Percentiles rank a stretch among this genome's conserved stretches.
Conservation (phyloP, 1,140 invertebrate species). For the Sipha flava region DNA sequence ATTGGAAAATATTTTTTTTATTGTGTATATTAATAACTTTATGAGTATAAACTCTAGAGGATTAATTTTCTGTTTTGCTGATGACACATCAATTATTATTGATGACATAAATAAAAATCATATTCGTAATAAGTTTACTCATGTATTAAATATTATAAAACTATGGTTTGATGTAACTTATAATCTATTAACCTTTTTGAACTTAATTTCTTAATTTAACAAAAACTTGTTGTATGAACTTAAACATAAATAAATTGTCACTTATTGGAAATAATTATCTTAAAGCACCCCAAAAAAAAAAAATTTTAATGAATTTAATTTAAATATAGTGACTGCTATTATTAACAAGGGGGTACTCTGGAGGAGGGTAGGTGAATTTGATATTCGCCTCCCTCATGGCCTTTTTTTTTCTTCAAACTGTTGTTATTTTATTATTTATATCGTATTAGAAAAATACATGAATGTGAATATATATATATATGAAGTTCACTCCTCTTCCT, state of each 20-base stretch:
- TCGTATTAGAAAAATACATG: too few relatives aligned
- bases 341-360: too few relatives aligned
- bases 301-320: not conserved
- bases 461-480: too few relatives aligned
- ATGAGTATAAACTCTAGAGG: not conserved
- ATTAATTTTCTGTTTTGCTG: not conserved
- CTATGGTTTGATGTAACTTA: not conserved
- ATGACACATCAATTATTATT: not conserved
- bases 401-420: too few relatives aligned
- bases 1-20: too few relatives aligned
- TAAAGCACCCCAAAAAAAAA: not conserved
- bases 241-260: not conserved
- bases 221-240: not conserved
- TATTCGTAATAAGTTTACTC: not conserved
- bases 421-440: too few relatives aligned
- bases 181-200: not conserved
- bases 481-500: too few relatives aligned
- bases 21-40: not conserved
- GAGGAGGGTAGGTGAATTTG: too few relatives aligned
- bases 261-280: not conserved
- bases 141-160: not conserved
- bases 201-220: not conserved
- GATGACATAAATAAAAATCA: not conserved
- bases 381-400: too few relatives aligned
- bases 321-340: not conserved